Evolutionary conservation across 2,113 vertebrate species (phyloP).

Genomic region (Callithrix jacchus): DNA sequence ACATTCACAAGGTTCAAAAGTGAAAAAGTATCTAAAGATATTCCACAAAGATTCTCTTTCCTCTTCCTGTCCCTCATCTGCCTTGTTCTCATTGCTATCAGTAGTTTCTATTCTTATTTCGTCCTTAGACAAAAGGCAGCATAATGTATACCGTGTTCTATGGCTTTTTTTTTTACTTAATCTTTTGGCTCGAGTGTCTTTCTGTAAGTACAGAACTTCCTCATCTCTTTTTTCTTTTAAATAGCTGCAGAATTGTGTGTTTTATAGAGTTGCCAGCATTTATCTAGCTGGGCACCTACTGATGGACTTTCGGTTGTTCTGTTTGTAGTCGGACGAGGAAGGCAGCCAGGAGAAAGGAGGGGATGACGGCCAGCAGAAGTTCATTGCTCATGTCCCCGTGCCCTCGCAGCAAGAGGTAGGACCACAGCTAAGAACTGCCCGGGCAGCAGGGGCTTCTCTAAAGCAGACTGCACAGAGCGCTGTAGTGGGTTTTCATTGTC

Average conservation of each 20-base stretch:
- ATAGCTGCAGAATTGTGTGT: background rate
- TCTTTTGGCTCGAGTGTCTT: background rate
- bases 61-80: background rate
- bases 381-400: constrained; percentile 96
- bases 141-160: accelerated
- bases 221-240: background rate
- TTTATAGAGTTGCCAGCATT: background rate
- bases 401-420: constrained; percentile 96
- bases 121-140: background rate
- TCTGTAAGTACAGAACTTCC: background rate
- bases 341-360: constrained; percentile 84
- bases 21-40: background rate
- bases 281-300: background rate
- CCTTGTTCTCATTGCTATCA: background rate
- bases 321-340: constrained; percentile 90
- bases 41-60: background rate
- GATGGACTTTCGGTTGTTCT: background rate
- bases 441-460: background rate
- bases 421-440: background rate
- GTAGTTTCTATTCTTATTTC: background rate
- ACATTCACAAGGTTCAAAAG: background rate
- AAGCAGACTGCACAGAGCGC: background rate
- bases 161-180: background rate
- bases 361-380: constrained; percentile 91
- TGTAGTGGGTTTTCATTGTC: too few relatives aligned